Conservation (phyloP, 2,113 vertebrate species). For the Melanostigma gelatinosum region DNA sequence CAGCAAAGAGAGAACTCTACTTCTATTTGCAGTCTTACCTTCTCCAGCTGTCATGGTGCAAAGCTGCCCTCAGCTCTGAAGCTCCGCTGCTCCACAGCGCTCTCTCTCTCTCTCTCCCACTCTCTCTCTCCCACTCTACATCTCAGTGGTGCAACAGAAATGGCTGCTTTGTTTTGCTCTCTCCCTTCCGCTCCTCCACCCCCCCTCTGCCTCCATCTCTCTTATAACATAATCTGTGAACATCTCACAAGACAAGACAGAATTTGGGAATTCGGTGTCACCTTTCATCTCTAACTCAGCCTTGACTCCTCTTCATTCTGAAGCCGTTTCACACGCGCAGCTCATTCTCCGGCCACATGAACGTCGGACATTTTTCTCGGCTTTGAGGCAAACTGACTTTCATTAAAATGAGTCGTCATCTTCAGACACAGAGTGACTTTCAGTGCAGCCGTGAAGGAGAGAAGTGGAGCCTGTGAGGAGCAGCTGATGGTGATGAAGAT, state of each 20-base stretch:
- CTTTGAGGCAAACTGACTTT: constrained; percentile 1
- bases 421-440: constrained; percentile 19
- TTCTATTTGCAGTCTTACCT: constrained; percentile 83
- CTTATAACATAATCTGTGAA: constrained; percentile 63
- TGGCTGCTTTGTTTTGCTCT: constrained; percentile 56
- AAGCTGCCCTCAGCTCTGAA: constrained; percentile 48
- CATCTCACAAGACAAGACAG: neutral
- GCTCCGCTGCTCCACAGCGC: constrained; percentile 3
- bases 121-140: constrained; percentile 21
- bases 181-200: constrained; percentile 4
- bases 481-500: constrained; percentile 7
- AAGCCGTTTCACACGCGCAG: neutral
- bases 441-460: constrained; percentile 28
- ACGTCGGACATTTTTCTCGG: constrained; percentile 10
- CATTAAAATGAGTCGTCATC: constrained; percentile 38
- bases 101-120: constrained; percentile 2
- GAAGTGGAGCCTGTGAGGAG: neutral
- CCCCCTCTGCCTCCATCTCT: constrained; percentile 51
- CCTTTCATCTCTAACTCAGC: neutral
- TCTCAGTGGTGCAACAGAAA: constrained; percentile 50
- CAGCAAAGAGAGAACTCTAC: constrained; percentile 25
- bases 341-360: constrained; percentile 1
- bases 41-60: constrained; percentile 87
- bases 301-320: neutral
- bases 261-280: neutral